Evolutionary conservation across 2,797 vertebrate genomes (phyloP).

Genomic region (Chanos chanos): DNA sequence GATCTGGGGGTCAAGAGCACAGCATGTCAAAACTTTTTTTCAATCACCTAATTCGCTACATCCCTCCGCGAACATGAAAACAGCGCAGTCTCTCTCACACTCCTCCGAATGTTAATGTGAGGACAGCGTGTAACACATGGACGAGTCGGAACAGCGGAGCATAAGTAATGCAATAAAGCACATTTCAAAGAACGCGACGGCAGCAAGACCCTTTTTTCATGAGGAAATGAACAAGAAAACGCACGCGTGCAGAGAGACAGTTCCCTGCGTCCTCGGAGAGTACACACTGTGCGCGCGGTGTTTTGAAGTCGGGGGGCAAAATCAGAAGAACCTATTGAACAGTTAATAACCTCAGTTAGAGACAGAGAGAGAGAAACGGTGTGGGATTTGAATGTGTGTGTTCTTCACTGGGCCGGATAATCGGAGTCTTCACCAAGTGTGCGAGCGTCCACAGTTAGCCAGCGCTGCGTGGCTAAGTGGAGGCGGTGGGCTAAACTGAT

Average conservation of each 20-base stretch:
- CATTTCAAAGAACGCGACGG: slow-evolving; percentile 37
- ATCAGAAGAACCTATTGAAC: slow-evolving; percentile 38
- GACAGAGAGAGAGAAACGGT: slow-evolving; percentile 20
- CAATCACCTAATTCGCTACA: no score
- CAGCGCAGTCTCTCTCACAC: no score
- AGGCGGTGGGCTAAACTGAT: slow-evolving; percentile 46
- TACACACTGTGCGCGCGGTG: not conserved
- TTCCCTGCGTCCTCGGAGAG: slow-evolving; percentile 27
- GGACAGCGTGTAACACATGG: slow-evolving; percentile 12
- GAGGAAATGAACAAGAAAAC: slow-evolving; percentile 32
- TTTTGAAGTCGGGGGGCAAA: slow-evolving; percentile 23
- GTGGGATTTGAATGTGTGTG: slow-evolving; percentile 22
- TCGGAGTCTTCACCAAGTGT: slow-evolving; percentile 44
- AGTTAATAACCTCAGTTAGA: slow-evolving; percentile 41
- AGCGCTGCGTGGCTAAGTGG: slow-evolving; percentile 27
- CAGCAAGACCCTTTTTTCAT: slow-evolving; percentile 37
- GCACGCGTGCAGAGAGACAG: slow-evolving; percentile 12
- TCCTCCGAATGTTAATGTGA: slow-evolving; percentile 11
- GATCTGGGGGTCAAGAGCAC: no score
- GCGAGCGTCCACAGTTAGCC: slow-evolving; percentile 43
- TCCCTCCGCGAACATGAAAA: no score
- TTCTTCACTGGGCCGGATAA: slow-evolving; percentile 48
- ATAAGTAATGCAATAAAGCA: slow-evolving; percentile 43
- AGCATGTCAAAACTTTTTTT: no score
- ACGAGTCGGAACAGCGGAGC: slow-evolving; percentile 32